Evolutionary conservation across 2,797 vertebrate genomes (phyloP), one percentile per base, ranked within the genome.

Genomic region (Yasuhikotakia modesta): DNA sequence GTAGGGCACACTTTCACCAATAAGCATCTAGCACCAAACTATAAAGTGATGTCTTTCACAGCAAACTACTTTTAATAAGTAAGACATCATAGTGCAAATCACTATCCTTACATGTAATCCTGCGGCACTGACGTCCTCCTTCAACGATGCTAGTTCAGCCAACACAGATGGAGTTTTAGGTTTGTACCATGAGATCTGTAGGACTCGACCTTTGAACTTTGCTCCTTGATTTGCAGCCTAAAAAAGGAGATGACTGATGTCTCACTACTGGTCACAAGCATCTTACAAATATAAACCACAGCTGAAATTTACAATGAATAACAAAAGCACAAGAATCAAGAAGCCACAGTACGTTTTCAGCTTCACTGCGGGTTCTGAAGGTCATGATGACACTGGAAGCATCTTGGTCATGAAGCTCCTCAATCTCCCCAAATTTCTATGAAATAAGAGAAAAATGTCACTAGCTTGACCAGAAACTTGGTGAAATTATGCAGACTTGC

Each of bases 151-250:
- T 0, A 94, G 94, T 84, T 99, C 97, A 1, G 95, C 92, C 64
- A 96, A 92, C 79, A 96, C 92, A 16, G 96, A 96, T 0, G 95
- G 95, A 52, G 91, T 95, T 91, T 99, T 99, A 57, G 97, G 95
- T 87, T 99, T 99, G 92, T 98, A 95, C 98, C 97, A 99, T 1
- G 96, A 95, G 86, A 99, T 96, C 87, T 98, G 96, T 71, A 99
- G 92, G 85, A 94, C 91, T 14, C 97, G 94, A 84, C 97, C 97
- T 93, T 98, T 99, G 88, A 99, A 99, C 83, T 94, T 96, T 30
- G 96, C 95, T 57, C 96, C 96, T 89, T 99, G 97, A 91, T 98
- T 99, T 86, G 97, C 94, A 88, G 97, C 96, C 98, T 83, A 10
- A 6, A 76, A 55, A 67, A 8, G 0, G 7, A 50, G 2, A 64